These are phyloP conservation scores for Telenomus remus DNA, from an alignment of 1,140 invertebrate species.

Conservation along the genomic window DNA sequence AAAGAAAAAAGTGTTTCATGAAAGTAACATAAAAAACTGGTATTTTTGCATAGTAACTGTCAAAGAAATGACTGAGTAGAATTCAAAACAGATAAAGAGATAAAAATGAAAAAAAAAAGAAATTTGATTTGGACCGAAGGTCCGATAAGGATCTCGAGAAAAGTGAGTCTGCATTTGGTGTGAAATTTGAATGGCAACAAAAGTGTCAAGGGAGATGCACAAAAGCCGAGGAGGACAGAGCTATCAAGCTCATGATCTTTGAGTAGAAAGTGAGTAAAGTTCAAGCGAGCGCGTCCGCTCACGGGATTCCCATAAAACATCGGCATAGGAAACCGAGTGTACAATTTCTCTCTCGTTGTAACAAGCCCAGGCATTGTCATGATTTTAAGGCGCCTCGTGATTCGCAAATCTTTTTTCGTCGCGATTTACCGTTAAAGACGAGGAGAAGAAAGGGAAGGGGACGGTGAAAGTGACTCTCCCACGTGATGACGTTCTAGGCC, in stretches of 20 bases:
- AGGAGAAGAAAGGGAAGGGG: slow-evolving; percentile 40
- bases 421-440: slow-evolving; percentile 66
- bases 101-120: too few species aligned
- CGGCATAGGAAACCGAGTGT: slow-evolving; percentile 4
- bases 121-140: too few species aligned
- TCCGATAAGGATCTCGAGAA: slow-evolving; percentile 3
- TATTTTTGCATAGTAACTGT: too few species aligned
- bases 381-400: slow-evolving; percentile 53
- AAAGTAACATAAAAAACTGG: too few species aligned
- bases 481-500: slow-evolving; percentile 71
- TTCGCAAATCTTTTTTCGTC: slow-evolving; percentile 34
- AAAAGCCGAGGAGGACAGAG: background rate
- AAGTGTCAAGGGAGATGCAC: background rate
- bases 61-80: too few species aligned
- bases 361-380: slow-evolving; percentile 24
- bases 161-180: too few species aligned
- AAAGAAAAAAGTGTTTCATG: too few species aligned
- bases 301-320: slow-evolving; percentile 30
- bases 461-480: slow-evolving; percentile 76
- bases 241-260: slow-evolving; percentile 24
- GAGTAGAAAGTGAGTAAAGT: slow-evolving; percentile 46
- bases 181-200: slow-evolving; percentile 5
- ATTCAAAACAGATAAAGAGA: too few species aligned
- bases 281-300: slow-evolving; percentile 34
- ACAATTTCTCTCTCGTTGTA: slow-evolving; percentile 14